These are phyloP conservation scores for Polietes domitor DNA, from an alignment of 2,888 invertebrate genomes.

Conservation along the genomic window DNA sequence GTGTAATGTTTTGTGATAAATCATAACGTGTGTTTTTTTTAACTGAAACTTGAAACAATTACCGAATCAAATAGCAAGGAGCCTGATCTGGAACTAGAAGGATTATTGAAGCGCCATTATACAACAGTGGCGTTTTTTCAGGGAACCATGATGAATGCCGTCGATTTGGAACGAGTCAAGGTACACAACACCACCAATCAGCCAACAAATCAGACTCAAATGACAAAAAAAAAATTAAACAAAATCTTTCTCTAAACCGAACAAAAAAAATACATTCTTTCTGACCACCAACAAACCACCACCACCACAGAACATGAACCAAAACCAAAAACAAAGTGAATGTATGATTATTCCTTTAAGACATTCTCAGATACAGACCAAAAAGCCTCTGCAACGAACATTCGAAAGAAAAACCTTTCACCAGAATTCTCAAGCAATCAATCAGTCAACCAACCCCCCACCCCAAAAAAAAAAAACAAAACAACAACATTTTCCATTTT, in stretches of 20 bases:
- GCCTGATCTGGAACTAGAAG: constrained; percentile 99
- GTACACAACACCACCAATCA: constrained; percentile 83
- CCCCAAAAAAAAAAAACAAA: too few relatives aligned
- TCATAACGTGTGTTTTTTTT: background rate
- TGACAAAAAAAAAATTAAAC: constrained; percentile 9
- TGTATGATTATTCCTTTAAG: constrained; percentile 17
- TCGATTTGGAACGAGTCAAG: constrained; percentile 99
- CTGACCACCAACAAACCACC: constrained; percentile 8
- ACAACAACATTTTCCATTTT: constrained; percentile 7
- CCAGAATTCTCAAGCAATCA: background rate
- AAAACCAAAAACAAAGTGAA: constrained; percentile 26
- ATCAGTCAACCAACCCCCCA: too few relatives aligned
- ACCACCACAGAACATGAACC: constrained; percentile 19
- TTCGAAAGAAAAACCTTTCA: background rate
- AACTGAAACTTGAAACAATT: constrained; percentile 24
- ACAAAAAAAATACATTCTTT: constrained; percentile 28
- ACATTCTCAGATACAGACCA: background rate
- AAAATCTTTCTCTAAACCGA: constrained; percentile 24
- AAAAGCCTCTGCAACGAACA: background rate
- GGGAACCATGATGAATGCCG: constrained; percentile 99
- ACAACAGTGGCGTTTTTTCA: constrained; percentile 99
- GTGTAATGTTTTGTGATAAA: constrained; percentile 28
- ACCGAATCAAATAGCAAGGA: constrained; percentile 92
- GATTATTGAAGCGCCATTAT: constrained; percentile 99
- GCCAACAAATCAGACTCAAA: constrained; percentile 25